Conservation (phyloP, 2,797 vertebrate genomes). For the Chanos chanos region DNA sequence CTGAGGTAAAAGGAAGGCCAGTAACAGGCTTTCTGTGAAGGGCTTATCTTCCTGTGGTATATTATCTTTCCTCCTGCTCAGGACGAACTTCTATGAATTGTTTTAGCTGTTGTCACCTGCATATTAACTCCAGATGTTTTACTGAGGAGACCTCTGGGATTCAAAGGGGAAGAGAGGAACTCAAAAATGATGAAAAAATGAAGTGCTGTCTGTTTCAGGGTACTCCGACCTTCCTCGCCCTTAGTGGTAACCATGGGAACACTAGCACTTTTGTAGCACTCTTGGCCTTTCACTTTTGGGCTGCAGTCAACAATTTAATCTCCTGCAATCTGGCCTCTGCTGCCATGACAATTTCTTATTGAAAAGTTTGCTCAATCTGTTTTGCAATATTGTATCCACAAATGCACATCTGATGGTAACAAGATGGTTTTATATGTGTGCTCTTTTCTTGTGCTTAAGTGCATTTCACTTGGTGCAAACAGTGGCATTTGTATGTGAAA, state of each 20-base stretch:
- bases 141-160: slow-evolving; percentile 26
- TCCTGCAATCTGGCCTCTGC: slow-evolving; percentile 9
- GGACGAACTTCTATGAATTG: slow-evolving; percentile 29
- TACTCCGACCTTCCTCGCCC: slow-evolving; percentile 29
- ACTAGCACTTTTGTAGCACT: slow-evolving; percentile 2
- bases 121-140: slow-evolving; percentile 49
- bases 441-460: too few relatives aligned
- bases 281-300: slow-evolving; percentile 13
- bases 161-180: slow-evolving; percentile 5
- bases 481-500: too few relatives aligned
- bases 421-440: too few relatives aligned
- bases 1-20: slow-evolving; percentile 13
- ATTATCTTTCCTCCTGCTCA: slow-evolving; percentile 26
- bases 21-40: slow-evolving; percentile 19
- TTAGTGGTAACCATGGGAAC: slow-evolving; percentile 30
- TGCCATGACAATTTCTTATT: slow-evolving; percentile 25
- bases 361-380: slow-evolving; percentile 36
- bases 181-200: neutral
- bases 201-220: slow-evolving; percentile 35
- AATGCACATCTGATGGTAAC: too few relatives aligned
- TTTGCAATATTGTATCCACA: slow-evolving; percentile 7
- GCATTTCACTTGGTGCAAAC: too few relatives aligned
- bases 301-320: slow-evolving; percentile 6
- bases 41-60: slow-evolving; percentile 36
- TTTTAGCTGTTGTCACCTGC: slow-evolving; percentile 38